Base-by-base conservation (phyloP, 2,113 vertebrate genomes). In the Hypocryptadius cinnamomeus region DNA sequence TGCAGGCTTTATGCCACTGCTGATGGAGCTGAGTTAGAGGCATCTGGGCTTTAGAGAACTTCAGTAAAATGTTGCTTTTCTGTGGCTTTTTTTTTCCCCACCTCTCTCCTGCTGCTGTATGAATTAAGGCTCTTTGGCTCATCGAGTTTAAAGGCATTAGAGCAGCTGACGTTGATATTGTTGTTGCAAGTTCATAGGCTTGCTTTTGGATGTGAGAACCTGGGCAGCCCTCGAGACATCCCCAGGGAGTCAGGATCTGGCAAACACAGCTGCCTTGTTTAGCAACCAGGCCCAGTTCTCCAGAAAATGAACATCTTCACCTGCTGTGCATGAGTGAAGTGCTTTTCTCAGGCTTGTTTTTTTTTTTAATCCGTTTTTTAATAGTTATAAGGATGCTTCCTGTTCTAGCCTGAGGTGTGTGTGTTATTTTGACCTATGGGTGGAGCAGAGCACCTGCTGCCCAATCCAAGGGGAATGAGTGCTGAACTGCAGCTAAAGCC, bases 1-100 rank as follows among this genome's bases (percentile, higher is more conserved):
- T 97, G 97, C 93, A 78, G 90, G 90, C 96, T 97, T 97, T 97
- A 90, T 98, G 88, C 96, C 85, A 65, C 84, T 8, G 27, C 8
- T 7, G 13, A 13, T 85, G 90, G 77, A 54, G 89, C 60, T 94
- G 90, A 90, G 71, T 92, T 96, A 90, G 48, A 80, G 91, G 95
- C 93, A 87, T 96, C 91, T 94, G 90, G 86, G 64, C 86, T 86
- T 94, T 95, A 74, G 74, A 92, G 60, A 66, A 60, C 66, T 78
- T 89, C 88, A 94, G 64, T 92, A 87, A 96, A 95, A 89, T 8
- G 1, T 59, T 89, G 81, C 92, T 93, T 93, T 94, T 66, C 83
- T 68, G 16, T 28, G 13, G 8, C 6, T 10, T 18, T 44, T 39
- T 25, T 12, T 18, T 13, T 4, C 27, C 39, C 7, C 16, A 30